Evolutionary conservation across 37 sponge, comb jelly and placozoan genomes (phyloP), one percentile per base, ranked within the genome.

Genomic region (Amphimedon queenslandica): DNA sequence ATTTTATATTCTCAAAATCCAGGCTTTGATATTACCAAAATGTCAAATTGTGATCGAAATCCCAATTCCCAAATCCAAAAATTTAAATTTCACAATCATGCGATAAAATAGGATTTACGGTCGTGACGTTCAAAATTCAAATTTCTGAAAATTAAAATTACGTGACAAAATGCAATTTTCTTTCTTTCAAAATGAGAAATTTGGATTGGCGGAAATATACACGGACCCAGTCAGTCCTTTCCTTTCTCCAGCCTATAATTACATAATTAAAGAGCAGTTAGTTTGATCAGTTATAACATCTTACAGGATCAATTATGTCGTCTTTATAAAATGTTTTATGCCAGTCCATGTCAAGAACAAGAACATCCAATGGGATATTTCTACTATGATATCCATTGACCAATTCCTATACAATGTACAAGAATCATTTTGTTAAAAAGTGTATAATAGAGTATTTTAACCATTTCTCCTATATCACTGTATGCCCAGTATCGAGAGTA

Each of bases 271-370:
- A 47, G 8, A 13, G 53, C 13, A 13, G 13, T n/a, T 25, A n/a
- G 27, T 60, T 6, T 60, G 5, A 25, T n/a, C 21, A 60, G 5
- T 60, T 6, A 60, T n/a, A 25, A n/a, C 21, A 13, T n/a, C 66
- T 10, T 29, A 80, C 81, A 41, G 71, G 86, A 41, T 85, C 86
- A 42, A 73, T 85, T 33, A 78, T 69, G 6, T 77, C 78, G 37
- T 83, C 84, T 40, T 83, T 83, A 57, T 85, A 85, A 75, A 88
- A 83, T 2, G 90, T 88, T 57, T 83, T 83, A 74, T 88, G 90
- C 90, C 90, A 88, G 55, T 88, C 90, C 90, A 88, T 88, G 80
- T 88, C 90, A 2, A 80, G 83, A 20, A 88, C 90, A 33, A 88
- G 65, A 30, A 69, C 72, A 33, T 88, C 90, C 40, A 88, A 76